Evolutionary conservation across 2,888 invertebrate genomes (phyloP), one percentile per base, ranked within the genome.

Genomic region (Dichetophora obliterata): DNA sequence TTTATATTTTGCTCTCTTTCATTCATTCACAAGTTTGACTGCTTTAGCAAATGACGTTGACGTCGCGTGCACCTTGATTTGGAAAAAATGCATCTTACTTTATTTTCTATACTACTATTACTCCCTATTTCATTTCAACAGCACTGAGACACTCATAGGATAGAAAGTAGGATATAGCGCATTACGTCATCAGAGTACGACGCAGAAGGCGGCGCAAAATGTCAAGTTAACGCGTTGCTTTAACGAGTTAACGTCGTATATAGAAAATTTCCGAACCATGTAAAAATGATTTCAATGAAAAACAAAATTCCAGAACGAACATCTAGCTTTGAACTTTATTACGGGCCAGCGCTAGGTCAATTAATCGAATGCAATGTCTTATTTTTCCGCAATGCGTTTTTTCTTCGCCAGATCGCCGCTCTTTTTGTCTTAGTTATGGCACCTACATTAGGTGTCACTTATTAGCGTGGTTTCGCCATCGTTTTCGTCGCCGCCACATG

Each of bases 181-280:
- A 74, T 74, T 74, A 74, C 74, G 74, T 74, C 74, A 74, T 65
- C 54, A 34, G 9, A 50, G 50, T 37, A 71, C 43, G 43, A 54
- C 11, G 14, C 9, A 65, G 43, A 54, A 63, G 65, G 31, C 65
- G 37, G 31, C 63, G 48, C 63, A 19, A 68, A 71, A 24, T 27
- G 57, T 22, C 54, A 57, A 27, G 9, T n/a, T 43, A 48, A 6
- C 66, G 70, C 57, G 57, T 24, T 27, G 57, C 11, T 22, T 22
- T 24, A 43, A 43, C 43, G 43, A 43, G 43, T 43, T 27, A 24
- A 24, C 11, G 34, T 34, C 27, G 63, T 34, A 63, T 31, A 31
- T n/a, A 27, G 63, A 27, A 43, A 43, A 43, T 11, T 43, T 43
- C 43, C 59, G 27, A 59, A 59, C 31, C 9, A 27, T 63, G 63